These are phyloP conservation scores for Monochamus saltuarius DNA, from an alignment of 1,140 invertebrate species.

Conservation along the genomic window DNA sequence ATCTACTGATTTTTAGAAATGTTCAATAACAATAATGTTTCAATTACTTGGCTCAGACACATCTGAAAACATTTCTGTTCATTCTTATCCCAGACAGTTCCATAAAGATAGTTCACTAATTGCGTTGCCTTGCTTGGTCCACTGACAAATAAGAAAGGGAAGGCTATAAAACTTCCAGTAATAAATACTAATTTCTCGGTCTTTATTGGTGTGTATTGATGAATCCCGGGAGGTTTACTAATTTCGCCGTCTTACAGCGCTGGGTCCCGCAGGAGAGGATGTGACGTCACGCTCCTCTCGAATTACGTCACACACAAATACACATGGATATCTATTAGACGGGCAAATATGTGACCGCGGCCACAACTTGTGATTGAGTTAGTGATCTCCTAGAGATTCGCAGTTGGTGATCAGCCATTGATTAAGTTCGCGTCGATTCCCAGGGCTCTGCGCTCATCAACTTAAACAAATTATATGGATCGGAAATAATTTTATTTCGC, in stretches of 20 bases:
- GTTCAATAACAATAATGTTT: too few relatives aligned
- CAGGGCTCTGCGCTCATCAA: conserved; percentile 34
- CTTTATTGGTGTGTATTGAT: conserved; percentile 13
- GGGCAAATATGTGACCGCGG: conserved; percentile 44
- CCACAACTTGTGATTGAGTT: conserved; percentile 48
- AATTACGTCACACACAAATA: conserved; percentile 48
- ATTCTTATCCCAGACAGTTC: too few relatives aligned
- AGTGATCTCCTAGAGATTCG: conserved; percentile 25
- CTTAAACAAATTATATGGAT: conserved; percentile 26
- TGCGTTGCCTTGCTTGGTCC: too few relatives aligned
- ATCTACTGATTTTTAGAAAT: too few relatives aligned
- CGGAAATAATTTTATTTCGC: not conserved
- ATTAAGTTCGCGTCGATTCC: conserved; percentile 46
- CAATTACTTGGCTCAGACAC: too few relatives aligned
- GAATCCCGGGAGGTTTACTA: conserved; percentile 20
- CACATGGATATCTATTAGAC: conserved; percentile 47
- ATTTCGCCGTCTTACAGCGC: conserved; percentile 20
- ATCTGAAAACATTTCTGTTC: too few relatives aligned
- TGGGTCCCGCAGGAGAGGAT: conserved; percentile 21
- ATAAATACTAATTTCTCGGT: conserved; percentile 13
- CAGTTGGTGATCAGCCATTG: conserved; percentile 42
- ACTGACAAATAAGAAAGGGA: too few relatives aligned
- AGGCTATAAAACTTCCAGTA: conserved; percentile 1
- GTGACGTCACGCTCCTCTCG: conserved; percentile 43
- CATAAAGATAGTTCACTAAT: too few relatives aligned